Evolutionary conservation across 2,888 invertebrate species (phyloP).

Genomic region (Drosophila niveifrons): DNA sequence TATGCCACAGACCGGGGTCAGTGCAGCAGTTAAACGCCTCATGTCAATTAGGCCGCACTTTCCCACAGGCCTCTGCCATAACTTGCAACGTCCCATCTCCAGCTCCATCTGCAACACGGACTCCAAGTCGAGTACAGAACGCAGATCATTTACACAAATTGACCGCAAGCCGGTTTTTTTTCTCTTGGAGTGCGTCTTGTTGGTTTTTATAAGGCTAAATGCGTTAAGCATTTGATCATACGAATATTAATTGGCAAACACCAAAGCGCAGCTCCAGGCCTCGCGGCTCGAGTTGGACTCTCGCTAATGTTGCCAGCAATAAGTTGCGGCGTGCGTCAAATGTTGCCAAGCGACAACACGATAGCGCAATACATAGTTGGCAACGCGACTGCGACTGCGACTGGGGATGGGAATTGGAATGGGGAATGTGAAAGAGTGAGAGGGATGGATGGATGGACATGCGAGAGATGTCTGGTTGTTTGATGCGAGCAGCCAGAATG

Average conservation of each 20-base stretch:
- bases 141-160: conserved; percentile 75
- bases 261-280: conserved; percentile 62
- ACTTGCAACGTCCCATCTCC: conserved; percentile 12
- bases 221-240: conserved; percentile 82
- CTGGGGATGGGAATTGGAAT: not conserved
- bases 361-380: conserved; percentile 38
- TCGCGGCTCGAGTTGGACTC: conserved; percentile 25
- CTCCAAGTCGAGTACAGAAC: conserved; percentile 38
- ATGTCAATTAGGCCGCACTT: conserved; percentile 76
- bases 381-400: conserved; percentile 9
- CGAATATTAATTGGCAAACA: conserved; percentile 82
- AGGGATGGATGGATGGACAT: not conserved
- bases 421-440: not conserved
- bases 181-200: conserved; percentile 56
- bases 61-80: conserved; percentile 64
- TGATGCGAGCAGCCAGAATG: conserved; percentile 64
- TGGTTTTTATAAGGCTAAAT: conserved; percentile 81
- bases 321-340: conserved; percentile 73
- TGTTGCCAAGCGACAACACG: conserved; percentile 48
- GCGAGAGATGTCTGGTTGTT: conserved; percentile 6
- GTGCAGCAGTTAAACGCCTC: conserved; percentile 60
- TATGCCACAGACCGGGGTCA: conserved; percentile 37
- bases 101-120: not conserved
- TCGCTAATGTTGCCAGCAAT: conserved; percentile 72
- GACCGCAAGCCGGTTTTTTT: conserved; percentile 72